Conservation (phyloP, 2,797 vertebrate species). For the Megaceryle alcyon region DNA sequence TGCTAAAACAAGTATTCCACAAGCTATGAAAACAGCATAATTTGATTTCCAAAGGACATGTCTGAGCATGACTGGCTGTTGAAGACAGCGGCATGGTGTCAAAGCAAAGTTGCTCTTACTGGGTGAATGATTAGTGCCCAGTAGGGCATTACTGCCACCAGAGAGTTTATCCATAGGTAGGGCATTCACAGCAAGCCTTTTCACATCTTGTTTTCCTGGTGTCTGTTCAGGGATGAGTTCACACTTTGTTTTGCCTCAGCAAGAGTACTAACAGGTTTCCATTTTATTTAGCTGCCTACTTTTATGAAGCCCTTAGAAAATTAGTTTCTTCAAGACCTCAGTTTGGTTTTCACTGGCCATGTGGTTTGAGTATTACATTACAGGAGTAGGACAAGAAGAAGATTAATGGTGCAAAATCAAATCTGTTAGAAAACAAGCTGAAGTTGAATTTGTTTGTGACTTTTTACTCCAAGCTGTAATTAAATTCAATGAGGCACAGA, state of each 20-base stretch:
- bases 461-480: slow-evolving; percentile 13
- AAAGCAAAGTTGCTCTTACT: not conserved
- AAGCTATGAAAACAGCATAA: not conserved
- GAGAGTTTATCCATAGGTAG: not conserved
- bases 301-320: not conserved
- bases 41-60: slow-evolving; percentile 22
- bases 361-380: not conserved
- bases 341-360: not conserved
- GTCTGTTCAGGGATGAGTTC: not conserved
- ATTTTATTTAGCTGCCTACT: not conserved
- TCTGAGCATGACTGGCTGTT: not conserved
- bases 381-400: not conserved
- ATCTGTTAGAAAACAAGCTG: not conserved
- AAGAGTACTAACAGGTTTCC: not conserved
- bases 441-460: not conserved
- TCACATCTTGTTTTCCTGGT: not conserved
- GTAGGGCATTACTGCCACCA: not conserved
- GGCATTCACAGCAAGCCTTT: not conserved
- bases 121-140: not conserved
- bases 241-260: not conserved
- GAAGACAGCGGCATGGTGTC: not conserved
- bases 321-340: not conserved
- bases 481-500: not conserved
- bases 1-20: slow-evolving; percentile 39
- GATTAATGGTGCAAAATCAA: not conserved